A percentile compares a stretch with the other conserved stretches of the same genome.
These are phyloP conservation scores for Crocidura indochinensis DNA, from an alignment of 2,797 vertebrate species.

Conservation along the genomic window DNA sequence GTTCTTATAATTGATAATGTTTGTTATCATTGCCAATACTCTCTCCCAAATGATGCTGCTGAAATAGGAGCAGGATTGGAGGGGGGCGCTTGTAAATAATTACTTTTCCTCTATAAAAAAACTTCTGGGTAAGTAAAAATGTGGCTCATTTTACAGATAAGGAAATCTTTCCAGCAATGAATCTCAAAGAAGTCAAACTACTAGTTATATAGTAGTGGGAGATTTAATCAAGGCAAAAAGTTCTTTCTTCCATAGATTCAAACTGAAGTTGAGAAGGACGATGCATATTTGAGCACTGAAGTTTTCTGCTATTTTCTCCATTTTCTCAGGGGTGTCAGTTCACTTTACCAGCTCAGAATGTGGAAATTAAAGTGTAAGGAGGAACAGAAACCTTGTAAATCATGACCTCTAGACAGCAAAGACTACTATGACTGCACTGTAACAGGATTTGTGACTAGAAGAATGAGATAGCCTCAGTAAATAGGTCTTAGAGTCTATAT, in stretches of 20 bases:
- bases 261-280: slow-evolving; percentile 12
- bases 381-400: not conserved
- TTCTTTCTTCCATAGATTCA: not conserved
- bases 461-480: not conserved
- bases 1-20: not conserved
- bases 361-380: slow-evolving; percentile 1
- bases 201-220: not conserved
- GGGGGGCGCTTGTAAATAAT: not conserved
- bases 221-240: slow-evolving; percentile 4
- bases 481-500: not conserved
- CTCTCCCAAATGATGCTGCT: slow-evolving; percentile 5
- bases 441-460: not conserved
- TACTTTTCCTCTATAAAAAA: not conserved
- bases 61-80: not conserved
- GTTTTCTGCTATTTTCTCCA: slow-evolving; percentile 8
- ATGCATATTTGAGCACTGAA: slow-evolving; percentile 34
- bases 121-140: not conserved
- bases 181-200: slow-evolving; percentile 27
- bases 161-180: slow-evolving; percentile 36
- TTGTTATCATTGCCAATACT: not conserved
- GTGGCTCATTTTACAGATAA: slow-evolving; percentile 29
- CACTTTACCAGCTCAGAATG: not conserved
- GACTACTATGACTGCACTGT: not conserved
- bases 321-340: slow-evolving; percentile 26
- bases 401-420: not conserved